Conservation (phyloP, 2,113 vertebrate genomes). For the Oxygymnocypris stewartii region DNA sequence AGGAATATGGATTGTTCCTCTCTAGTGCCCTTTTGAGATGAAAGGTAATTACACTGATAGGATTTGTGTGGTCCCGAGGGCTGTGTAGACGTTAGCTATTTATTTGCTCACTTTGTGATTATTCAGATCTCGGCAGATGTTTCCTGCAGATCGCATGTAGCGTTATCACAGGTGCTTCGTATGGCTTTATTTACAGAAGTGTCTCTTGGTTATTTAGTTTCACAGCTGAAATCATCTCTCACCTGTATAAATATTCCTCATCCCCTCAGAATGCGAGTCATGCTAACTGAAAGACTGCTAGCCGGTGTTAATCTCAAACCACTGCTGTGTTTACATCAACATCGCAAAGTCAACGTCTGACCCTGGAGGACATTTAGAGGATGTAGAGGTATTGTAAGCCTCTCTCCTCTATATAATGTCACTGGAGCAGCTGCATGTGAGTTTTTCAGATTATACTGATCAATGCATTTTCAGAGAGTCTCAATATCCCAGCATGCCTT, state of each 20-base stretch:
- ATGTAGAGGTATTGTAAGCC: slow-evolving; percentile 9
- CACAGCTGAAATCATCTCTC: slow-evolving; percentile 15
- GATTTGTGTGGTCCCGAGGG: slow-evolving; percentile 36
- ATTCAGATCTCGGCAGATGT: slow-evolving; percentile 51
- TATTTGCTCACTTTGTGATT: slow-evolving; percentile 37
- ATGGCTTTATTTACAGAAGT: neutral
- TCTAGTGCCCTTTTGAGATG: slow-evolving; percentile 54
- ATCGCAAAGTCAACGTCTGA: neutral
- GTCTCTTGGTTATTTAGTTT: slow-evolving; percentile 35
- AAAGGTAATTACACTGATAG: slow-evolving; percentile 46
- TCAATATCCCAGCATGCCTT: neutral
- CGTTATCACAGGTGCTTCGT: slow-evolving; percentile 46
- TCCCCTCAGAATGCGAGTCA: neutral
- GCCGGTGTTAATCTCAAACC: neutral
- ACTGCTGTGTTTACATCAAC: neutral
- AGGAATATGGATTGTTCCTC: slow-evolving; percentile 49
- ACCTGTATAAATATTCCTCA: slow-evolving; percentile 13
- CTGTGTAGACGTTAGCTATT: slow-evolving; percentile 24
- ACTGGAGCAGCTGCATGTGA: neutral
- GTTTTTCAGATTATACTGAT: slow-evolving; percentile 24
- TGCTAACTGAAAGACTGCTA: slow-evolving; percentile 16
- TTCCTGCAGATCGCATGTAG: slow-evolving; percentile 13
- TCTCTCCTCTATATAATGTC: slow-evolving; percentile 1
- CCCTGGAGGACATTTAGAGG: slow-evolving; percentile 13
- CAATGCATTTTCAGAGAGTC: neutral